Percentiles rank a stretch among this genome's conserved stretches.
These are phyloP conservation scores for Chrysomela aeneicollis DNA, from an alignment of 2,888 invertebrate genomes.

Conservation along the genomic window DNA sequence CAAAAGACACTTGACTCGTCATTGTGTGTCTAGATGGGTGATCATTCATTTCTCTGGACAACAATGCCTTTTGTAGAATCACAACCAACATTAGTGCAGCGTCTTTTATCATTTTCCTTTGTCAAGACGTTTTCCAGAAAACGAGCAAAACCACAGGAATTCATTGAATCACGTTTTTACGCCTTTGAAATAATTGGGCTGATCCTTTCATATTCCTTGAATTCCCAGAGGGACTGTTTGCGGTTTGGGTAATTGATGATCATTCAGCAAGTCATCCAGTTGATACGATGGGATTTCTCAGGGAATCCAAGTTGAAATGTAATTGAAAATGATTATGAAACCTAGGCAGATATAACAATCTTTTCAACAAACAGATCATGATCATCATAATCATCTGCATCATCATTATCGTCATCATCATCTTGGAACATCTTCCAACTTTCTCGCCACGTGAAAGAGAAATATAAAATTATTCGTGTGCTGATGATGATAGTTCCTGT, in stretches of 20 bases:
- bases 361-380: too few relatives aligned
- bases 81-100: constrained; percentile 8
- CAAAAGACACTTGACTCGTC: not conserved
- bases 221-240: not conserved
- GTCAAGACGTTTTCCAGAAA: not conserved
- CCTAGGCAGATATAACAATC: too few relatives aligned
- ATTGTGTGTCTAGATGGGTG: not conserved
- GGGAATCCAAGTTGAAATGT: too few relatives aligned
- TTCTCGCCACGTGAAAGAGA: too few relatives aligned
- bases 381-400: too few relatives aligned
- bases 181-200: not conserved
- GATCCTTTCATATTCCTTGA: not conserved
- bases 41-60: not conserved
- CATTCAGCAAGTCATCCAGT: not conserved
- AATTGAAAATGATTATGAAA: too few relatives aligned
- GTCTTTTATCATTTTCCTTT: constrained; percentile 7
- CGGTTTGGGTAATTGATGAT: not conserved
- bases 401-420: too few relatives aligned
- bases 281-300: too few relatives aligned
- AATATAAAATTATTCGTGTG: too few relatives aligned
- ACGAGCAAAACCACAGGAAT: not conserved
- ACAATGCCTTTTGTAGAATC: constrained; percentile 19
- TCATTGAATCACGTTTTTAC: constrained; percentile 3
- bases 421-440: too few relatives aligned
- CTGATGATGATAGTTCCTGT: too few relatives aligned